Evolutionary conservation across 92 coral and sea anemone species (phyloP).

Genomic region (Plumapathes pennacea): DNA sequence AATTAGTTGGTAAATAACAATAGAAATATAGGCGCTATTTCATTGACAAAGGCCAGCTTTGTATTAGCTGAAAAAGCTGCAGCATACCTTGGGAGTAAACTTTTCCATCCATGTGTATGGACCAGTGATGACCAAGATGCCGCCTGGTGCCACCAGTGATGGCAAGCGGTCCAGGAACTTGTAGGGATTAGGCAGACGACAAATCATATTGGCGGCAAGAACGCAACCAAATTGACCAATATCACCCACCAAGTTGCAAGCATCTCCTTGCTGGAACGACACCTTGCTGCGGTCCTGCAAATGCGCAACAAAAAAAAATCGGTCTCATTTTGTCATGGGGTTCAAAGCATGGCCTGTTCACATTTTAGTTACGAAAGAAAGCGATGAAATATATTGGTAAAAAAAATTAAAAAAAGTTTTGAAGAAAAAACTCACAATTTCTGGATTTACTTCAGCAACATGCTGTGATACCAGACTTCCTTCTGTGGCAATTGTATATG

Average conservation of each 20-base stretch:
- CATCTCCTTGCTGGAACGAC: conserved; percentile 65
- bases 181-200: conserved; percentile 71
- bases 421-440: conserved; percentile 62
- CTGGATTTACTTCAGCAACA: conserved; percentile 48
- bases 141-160: conserved; percentile 71
- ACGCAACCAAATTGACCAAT: conserved; percentile 79
- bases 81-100: conserved; percentile 60
- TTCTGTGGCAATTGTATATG: conserved; percentile 53
- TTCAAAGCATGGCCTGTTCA: no score
- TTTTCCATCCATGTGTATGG: conserved; percentile 67
- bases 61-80: no score
- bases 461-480: conserved; percentile 59
- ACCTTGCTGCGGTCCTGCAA: conserved; percentile 52
- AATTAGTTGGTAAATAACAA: no score
- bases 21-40: no score
- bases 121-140: conserved; percentile 53
- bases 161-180: conserved; percentile 61
- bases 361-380: no score
- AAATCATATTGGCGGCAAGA: conserved; percentile 65
- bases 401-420: no score
- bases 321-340: no score
- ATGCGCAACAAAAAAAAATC: no score
- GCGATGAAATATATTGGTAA: no score
- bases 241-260: conserved; percentile 62
- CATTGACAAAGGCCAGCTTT: no score